phyloP scores from a whole-genome alignment of 2,113 vertebrate genomes.

The Eulacestoma nigropectus region DNA sequence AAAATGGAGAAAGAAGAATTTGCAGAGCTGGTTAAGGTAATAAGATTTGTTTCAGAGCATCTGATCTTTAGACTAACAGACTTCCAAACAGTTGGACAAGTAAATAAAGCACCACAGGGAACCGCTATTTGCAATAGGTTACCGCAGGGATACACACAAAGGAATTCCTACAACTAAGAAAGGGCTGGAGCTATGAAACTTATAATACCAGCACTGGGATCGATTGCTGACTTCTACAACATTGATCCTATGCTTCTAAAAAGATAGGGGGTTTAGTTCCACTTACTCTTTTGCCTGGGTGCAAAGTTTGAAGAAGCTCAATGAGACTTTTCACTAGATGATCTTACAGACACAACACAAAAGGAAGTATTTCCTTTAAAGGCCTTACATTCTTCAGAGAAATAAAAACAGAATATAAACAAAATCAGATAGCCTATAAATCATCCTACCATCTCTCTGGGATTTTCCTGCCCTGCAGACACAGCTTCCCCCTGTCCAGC shows the following conservation, averaged over 20 bases:
- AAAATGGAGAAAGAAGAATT: slow-evolving; percentile 69
- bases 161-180: slow-evolving; percentile 74
- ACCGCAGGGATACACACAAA: slow-evolving; percentile 80
- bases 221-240: slow-evolving; percentile 51
- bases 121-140: slow-evolving; percentile 81
- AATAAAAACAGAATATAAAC: neutral
- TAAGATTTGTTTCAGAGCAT: slow-evolving; percentile 85
- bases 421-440: neutral
- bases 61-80: slow-evolving; percentile 85
- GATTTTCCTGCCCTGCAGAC: neutral
- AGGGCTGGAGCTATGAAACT: slow-evolving; percentile 64
- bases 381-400: neutral
- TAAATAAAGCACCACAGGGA: slow-evolving; percentile 86
- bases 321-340: neutral
- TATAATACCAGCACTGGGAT: slow-evolving; percentile 57
- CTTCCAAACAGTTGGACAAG: slow-evolving; percentile 84
- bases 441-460: neutral
- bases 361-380: neutral
- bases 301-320: neutral
- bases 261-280: neutral
- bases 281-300: neutral
- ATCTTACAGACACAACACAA: neutral
- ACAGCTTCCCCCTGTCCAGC: neutral
- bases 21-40: slow-evolving; percentile 80
- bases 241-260: neutral